phyloP scores from a whole-genome alignment of 2,113 vertebrate species.

The Melanocharis versteri region DNA sequence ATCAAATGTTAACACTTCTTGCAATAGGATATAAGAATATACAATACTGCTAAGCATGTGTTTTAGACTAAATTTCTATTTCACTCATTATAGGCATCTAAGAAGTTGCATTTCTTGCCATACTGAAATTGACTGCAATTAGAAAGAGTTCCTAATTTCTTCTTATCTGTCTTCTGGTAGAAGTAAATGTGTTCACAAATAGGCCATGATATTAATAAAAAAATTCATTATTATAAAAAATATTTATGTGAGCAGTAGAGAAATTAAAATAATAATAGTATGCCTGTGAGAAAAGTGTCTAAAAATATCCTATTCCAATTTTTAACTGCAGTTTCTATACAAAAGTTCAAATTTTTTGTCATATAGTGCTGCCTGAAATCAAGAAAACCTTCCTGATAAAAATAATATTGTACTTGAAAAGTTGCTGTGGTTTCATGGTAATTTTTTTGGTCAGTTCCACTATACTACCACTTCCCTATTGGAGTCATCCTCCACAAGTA shows the following conservation, averaged over 20 bases:
- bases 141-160: background rate
- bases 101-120: background rate
- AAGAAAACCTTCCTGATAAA: background rate
- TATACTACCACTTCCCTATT: background rate
- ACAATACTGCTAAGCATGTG: background rate
- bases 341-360: background rate
- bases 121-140: background rate
- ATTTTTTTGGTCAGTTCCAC: background rate
- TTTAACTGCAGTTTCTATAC: background rate
- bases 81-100: background rate
- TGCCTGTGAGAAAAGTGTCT: background rate
- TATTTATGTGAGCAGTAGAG: background rate
- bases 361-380: background rate
- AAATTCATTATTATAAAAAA: background rate
- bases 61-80: background rate
- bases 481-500: background rate
- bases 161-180: background rate
- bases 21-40: background rate
- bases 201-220: background rate
- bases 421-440: background rate
- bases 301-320: background rate
- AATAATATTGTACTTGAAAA: background rate
- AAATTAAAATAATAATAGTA: background rate
- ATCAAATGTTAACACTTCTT: background rate
- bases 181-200: background rate